These are phyloP conservation scores for Neoascia interrupta DNA, from an alignment of 2,888 invertebrate species.

Conservation along the genomic window DNA sequence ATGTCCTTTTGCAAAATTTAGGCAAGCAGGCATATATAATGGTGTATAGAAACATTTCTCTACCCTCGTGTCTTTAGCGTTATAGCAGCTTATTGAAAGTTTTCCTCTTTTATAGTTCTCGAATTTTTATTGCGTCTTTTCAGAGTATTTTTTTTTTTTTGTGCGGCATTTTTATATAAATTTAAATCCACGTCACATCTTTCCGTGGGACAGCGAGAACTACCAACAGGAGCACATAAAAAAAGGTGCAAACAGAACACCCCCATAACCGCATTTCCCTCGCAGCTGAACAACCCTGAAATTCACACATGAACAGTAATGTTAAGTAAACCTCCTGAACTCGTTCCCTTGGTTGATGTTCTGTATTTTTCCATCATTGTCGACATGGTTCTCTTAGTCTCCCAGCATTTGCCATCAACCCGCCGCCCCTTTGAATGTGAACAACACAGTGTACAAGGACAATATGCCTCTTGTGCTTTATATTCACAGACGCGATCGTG, in stretches of 20 bases:
- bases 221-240: background rate
- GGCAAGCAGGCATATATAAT: too few species aligned
- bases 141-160: background rate
- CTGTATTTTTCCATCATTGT: conserved; percentile 37
- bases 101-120: background rate
- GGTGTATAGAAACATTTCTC: too few species aligned
- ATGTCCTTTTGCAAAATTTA: conserved; percentile 11
- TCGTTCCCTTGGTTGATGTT: conserved; percentile 40
- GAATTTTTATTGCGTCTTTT: background rate
- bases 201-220: conserved; percentile 8
- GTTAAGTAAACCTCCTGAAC: conserved; percentile 56
- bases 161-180: conserved; percentile 43
- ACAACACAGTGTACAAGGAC: conserved; percentile 7
- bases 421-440: background rate
- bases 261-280: conserved; percentile 4
- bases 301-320: conserved; percentile 56
- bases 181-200: conserved; percentile 62
- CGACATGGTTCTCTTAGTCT: background rate
- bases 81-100: background rate
- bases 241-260: conserved; percentile 30
- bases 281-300: conserved; percentile 42
- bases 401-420: conserved; percentile 5
- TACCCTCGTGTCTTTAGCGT: background rate
- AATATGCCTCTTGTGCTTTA: background rate
- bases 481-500: conserved; percentile 13